Evolutionary conservation across 1,140 invertebrate genomes (phyloP).

Genomic region (Diorhabda carinulata): DNA sequence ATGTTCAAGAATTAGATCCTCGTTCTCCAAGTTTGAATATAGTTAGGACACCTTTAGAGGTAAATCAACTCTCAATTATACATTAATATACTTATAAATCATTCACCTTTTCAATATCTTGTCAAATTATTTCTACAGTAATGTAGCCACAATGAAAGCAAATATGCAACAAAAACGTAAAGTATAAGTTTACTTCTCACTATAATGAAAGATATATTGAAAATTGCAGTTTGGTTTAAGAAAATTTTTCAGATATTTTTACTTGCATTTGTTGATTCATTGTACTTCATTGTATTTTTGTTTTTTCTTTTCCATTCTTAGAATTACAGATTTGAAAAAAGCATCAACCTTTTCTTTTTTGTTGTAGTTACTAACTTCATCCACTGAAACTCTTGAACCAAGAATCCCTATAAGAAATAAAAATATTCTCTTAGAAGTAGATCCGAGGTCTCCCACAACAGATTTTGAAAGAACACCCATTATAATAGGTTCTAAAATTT

Average conservation of each 20-base stretch:
- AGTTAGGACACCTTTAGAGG: conserved; percentile 48
- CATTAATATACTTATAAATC: not conserved
- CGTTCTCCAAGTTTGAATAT: conserved; percentile 49
- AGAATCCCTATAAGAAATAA: conserved; percentile 38
- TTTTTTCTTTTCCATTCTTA: no score
- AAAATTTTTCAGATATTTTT: no score
- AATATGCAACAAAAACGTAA: no score
- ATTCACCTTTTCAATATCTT: no score
- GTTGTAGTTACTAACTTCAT: conserved; percentile 24
- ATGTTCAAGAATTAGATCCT: conserved; percentile 41
- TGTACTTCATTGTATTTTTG: no score
- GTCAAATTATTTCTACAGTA: no score
- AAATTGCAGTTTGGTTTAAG: no score
- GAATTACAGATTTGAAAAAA: no score
- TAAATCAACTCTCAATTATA: conserved; percentile 18
- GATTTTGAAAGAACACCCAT: conserved; percentile 51
- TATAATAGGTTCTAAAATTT: conserved; percentile 36
- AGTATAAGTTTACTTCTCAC: no score
- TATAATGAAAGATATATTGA: no score
- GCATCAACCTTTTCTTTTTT: not conserved
- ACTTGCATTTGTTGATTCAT: no score
- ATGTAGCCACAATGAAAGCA: no score
- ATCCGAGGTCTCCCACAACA: conserved; percentile 50
- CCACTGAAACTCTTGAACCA: conserved; percentile 20
- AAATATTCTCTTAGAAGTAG: conserved; percentile 30